These are phyloP conservation scores for Pyrocoelia pectoralis DNA, from an alignment of 2,888 invertebrate genomes.

Conservation along the genomic window DNA sequence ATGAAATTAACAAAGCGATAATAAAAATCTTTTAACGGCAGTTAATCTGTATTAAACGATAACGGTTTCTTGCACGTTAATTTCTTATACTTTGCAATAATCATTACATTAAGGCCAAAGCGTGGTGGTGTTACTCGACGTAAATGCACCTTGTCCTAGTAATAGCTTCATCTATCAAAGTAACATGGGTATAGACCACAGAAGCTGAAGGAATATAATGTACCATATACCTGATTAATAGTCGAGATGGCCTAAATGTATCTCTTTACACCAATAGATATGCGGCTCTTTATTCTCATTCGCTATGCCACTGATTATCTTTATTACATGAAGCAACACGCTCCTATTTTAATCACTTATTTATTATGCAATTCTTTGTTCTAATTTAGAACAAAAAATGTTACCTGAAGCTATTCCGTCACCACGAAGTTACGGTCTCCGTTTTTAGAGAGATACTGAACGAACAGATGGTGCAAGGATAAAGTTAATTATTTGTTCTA, in stretches of 20 bases:
- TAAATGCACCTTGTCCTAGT: constrained; percentile 44
- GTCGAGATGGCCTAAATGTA: constrained; percentile 46
- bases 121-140: constrained; percentile 46
- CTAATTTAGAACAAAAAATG: constrained; percentile 12
- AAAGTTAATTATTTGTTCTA: constrained; percentile 3
- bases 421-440: neutral
- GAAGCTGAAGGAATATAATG: constrained; percentile 38
- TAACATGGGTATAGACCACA: constrained; percentile 46
- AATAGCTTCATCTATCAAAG: constrained; percentile 51
- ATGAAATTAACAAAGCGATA: neutral
- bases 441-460: neutral
- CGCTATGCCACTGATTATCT: constrained; percentile 24
- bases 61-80: constrained; percentile 13
- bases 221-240: constrained; percentile 46
- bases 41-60: constrained; percentile 11
- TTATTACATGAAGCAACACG: constrained; percentile 37
- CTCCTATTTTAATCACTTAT: constrained; percentile 26
- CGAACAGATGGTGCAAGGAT: neutral
- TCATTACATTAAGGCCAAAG: constrained; percentile 37
- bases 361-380: constrained; percentile 18
- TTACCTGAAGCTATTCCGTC: neutral
- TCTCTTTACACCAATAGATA: constrained; percentile 12
- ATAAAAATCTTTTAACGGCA: neutral
- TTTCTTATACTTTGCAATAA: constrained; percentile 21
- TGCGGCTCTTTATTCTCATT: constrained; percentile 40